Percentiles rank a stretch among this genome's conserved stretches.
Evolutionary conservation across 2,113 vertebrate species (phyloP).

Genomic region (Himantopus leucocephalus): DNA sequence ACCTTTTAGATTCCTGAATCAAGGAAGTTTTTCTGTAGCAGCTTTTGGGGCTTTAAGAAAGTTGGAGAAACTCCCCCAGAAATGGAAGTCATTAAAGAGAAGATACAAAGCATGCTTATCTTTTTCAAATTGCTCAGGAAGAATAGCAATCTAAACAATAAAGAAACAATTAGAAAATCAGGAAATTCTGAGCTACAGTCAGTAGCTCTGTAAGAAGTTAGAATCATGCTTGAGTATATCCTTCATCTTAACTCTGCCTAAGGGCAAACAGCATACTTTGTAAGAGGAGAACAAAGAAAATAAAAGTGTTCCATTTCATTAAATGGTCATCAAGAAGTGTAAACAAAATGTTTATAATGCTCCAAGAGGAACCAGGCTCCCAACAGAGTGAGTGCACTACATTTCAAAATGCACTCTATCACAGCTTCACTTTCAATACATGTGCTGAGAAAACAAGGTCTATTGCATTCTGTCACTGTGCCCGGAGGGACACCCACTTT

Average conservation of each 20-base stretch:
- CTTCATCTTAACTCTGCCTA: neutral
- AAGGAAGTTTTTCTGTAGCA: neutral
- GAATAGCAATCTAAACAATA: neutral
- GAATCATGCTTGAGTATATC: neutral
- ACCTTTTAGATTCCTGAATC: neutral
- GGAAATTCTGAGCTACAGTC: neutral
- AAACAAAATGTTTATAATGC: neutral
- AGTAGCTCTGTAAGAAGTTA: neutral
- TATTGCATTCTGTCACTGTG: neutral
- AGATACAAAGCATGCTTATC: neutral
- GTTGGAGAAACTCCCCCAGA: neutral
- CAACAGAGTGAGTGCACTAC: neutral
- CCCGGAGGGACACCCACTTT: neutral
- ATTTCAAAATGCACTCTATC: neutral
- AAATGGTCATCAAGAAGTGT: constrained; percentile 28
- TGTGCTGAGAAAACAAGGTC: neutral
- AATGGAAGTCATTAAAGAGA: neutral
- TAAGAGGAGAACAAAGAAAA: neutral
- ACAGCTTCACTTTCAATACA: neutral
- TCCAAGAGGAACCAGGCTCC: neutral
- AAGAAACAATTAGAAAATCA: neutral
- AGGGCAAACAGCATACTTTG: neutral
- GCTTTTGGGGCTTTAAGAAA: neutral
- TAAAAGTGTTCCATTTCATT: neutral
- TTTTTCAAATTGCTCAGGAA: neutral